phyloP scores from a whole-genome alignment of 2,113 vertebrate species.

The Pontoporia blainvillei region DNA sequence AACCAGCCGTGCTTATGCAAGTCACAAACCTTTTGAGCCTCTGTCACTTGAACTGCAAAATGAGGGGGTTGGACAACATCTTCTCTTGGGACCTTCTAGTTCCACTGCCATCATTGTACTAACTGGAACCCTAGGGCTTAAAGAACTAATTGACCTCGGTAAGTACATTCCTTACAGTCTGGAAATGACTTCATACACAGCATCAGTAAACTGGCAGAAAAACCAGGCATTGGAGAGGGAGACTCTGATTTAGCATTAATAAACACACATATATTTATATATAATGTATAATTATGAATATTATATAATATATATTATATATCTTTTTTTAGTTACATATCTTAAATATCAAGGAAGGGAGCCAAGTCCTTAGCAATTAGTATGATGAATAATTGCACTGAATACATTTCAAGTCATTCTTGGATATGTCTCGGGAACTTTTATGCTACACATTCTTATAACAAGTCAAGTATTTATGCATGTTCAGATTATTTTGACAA shows the following conservation, averaged over 20 bases:
- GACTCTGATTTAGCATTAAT: background rate
- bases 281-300: background rate
- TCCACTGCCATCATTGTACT: background rate
- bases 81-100: background rate
- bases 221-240: background rate
- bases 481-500: slow-evolving; percentile 1
- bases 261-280: too few relatives aligned
- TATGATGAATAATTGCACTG: background rate
- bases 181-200: background rate
- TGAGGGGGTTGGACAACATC: background rate
- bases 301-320: background rate
- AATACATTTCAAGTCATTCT: background rate
- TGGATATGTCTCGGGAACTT: slow-evolving; percentile 45
- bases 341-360: background rate
- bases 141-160: background rate
- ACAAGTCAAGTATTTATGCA: background rate
- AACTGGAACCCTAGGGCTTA: background rate
- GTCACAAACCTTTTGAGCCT: background rate
- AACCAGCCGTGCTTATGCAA: background rate
- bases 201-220: slow-evolving; percentile 40
- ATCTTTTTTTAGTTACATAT: background rate
- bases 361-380: background rate
- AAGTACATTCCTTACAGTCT: background rate
- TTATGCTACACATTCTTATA: background rate
- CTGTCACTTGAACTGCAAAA: background rate